A percentile compares a stretch with the other conserved stretches of the same genome.
Evolutionary conservation across 1,140 invertebrate species (phyloP).

Genomic region (Lineus longissimus): DNA sequence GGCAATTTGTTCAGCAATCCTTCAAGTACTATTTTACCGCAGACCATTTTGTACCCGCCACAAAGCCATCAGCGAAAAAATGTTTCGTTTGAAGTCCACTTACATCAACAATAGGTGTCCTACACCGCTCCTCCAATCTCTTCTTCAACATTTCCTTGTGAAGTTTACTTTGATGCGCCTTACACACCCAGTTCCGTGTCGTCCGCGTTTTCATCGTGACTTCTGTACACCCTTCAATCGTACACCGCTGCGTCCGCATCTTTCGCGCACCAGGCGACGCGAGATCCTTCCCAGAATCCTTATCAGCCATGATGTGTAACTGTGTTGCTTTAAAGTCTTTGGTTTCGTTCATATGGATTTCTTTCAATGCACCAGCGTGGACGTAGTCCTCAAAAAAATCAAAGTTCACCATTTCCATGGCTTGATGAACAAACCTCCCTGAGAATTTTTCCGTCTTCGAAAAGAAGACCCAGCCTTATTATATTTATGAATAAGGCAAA

Average conservation of each 20-base stretch:
- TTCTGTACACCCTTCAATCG: slow-evolving; percentile 2
- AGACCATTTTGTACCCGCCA: too few species aligned
- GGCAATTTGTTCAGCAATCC: too few species aligned
- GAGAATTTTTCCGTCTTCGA: too few species aligned
- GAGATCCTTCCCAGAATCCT: not conserved
- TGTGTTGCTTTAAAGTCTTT: not conserved
- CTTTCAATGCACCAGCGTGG: not conserved
- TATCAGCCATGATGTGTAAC: not conserved
- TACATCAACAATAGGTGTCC: not conserved
- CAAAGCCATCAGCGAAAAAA: too few species aligned
- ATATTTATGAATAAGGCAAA: not conserved
- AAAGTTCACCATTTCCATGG: not conserved
- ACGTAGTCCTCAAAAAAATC: not conserved
- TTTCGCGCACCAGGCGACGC: not conserved
- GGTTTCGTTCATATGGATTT: slow-evolving; percentile 4
- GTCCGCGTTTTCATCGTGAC: slow-evolving; percentile 1
- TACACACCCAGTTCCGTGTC: not conserved
- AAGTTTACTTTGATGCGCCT: not conserved
- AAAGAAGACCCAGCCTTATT: slow-evolving; percentile 19
- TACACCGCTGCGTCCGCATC: not conserved
- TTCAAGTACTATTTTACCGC: too few species aligned
- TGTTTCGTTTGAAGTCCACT: not conserved
- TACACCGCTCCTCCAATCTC: slow-evolving; percentile 1
- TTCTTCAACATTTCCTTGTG: slow-evolving; percentile 5
- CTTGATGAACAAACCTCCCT: not conserved